Base-by-base conservation (phyloP, 2,888 invertebrate species). In the Zaprionus lineosus region DNA sequence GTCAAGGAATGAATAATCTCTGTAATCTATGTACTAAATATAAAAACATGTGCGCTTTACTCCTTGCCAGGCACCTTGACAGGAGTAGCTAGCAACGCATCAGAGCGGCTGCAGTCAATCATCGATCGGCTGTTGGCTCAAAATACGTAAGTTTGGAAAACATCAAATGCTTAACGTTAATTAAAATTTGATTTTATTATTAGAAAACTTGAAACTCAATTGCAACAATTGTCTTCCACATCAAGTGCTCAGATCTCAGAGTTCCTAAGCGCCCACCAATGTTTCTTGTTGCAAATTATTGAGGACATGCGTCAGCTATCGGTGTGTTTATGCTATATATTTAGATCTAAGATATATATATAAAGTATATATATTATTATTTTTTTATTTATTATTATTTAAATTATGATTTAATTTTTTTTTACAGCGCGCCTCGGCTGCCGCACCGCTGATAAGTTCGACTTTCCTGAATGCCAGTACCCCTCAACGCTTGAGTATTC, bases 231-330 rank as follows among this genome's bases (percentile, higher is more conserved):
- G 14, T 52, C 84, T 11, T 84, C 81, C 4, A 71, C 88, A 1
- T 78, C 88, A 0, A 78, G 77, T 14, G 68, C 84, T 7, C 78
- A 89, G 61, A 86, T 89, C 39, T 77, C 86, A 0, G 68, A 77
- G n/a, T 88, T 89, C 48, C 57, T 90, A 1, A 84, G 78, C 24
- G 76, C 84, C 1, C 90, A 90, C 77, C 87, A 88, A 36, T 57
- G 76, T 15, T 88, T 87, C 50, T 55, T 90, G 7, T 71, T 87
- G 28, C 85, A 86, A 28, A 89, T 89, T 26, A 88, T 90, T 39
- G 84, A 81, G 55, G 88, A 90, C 64, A 87, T 90, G 83, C 85
- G 89, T 8, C 86, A 75, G 56, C 84, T 90, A 55, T 81, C 89
- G 67, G 89, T 89, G 74, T 0, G 40, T 0, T 1, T 8, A 1